Percentiles rank a stretch among this genome's conserved stretches.
Evolutionary conservation across 2,888 invertebrate genomes (phyloP).

Genomic region (Panopea generosa): DNA sequence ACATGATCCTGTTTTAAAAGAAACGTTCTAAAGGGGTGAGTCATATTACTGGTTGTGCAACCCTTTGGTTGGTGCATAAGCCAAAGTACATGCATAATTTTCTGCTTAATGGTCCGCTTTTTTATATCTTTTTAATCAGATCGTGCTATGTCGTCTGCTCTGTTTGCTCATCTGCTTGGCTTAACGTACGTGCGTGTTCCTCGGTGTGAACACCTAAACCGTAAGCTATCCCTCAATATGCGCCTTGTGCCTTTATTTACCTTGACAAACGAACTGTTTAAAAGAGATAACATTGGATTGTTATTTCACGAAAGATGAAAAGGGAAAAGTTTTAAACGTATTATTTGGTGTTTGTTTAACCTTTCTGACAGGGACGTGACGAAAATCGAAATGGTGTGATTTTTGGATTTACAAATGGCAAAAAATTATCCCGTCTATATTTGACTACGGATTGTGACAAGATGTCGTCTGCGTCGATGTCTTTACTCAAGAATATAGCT

Average conservation of each 20-base stretch:
- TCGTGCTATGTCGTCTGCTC: background rate
- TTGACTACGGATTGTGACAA: background rate
- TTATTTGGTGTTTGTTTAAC: slow-evolving; percentile 1
- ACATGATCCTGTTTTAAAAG: too few species aligned
- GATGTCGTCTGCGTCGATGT: too few species aligned
- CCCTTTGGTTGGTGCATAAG: too few species aligned
- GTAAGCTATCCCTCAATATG: slow-evolving; percentile 9
- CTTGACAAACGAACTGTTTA: background rate
- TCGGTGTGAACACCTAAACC: background rate
- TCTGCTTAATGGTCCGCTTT: too few species aligned
- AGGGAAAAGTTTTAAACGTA: background rate
- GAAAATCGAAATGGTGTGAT: slow-evolving; percentile 1
- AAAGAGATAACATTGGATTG: background rate
- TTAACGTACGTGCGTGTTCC: background rate
- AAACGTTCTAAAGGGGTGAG: too few species aligned
- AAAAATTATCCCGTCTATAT: slow-evolving; percentile 2
- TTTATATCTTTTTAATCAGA: too few species aligned
- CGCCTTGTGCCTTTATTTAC: slow-evolving; percentile 8
- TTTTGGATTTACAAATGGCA: background rate
- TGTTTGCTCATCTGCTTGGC: slow-evolving; percentile 14
- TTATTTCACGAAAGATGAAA: slow-evolving; percentile 5
- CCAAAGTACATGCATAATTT: too few species aligned
- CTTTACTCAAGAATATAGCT: too few species aligned
- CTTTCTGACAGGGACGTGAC: slow-evolving; percentile 11
- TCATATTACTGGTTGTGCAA: too few species aligned